These are phyloP conservation scores for Drosophila parabipectinata DNA, from an alignment of 1,140 invertebrate species.

Conservation along the genomic window DNA sequence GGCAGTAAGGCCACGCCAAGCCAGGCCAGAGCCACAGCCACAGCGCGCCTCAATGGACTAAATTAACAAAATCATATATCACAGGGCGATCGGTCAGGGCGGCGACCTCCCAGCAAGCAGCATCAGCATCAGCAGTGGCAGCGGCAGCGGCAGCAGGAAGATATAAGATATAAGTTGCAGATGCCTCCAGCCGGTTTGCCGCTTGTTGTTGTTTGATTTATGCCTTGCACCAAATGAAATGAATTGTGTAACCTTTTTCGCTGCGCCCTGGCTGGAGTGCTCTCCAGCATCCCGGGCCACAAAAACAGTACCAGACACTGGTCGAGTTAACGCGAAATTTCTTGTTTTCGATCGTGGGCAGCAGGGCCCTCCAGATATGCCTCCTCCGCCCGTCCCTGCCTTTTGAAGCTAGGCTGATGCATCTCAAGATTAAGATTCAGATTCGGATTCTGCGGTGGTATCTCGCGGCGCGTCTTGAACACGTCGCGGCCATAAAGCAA, in stretches of 20 bases:
- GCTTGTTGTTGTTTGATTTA: slow-evolving; percentile 81
- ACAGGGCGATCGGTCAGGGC: slow-evolving; percentile 45
- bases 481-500: slow-evolving; percentile 77
- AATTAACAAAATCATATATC: slow-evolving; percentile 81
- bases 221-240: slow-evolving; percentile 81
- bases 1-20: too few relatives aligned
- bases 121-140: slow-evolving; percentile 50
- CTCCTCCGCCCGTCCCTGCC: neutral
- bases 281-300: slow-evolving; percentile 10
- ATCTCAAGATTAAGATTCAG: neutral
- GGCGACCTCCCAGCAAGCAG: slow-evolving; percentile 69
- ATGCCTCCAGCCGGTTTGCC: slow-evolving; percentile 42
- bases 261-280: slow-evolving; percentile 3
- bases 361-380: slow-evolving; percentile 4
- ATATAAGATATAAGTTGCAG: slow-evolving; percentile 33
- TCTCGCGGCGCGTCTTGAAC: slow-evolving; percentile 63
- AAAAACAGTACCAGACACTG: slow-evolving; percentile 38
- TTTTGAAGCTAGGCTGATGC: slow-evolving; percentile 1
- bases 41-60: slow-evolving; percentile 54
- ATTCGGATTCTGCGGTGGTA: slow-evolving; percentile 60
- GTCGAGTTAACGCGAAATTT: slow-evolving; percentile 74
- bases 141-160: slow-evolving; percentile 36
- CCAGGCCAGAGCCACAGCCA: neutral
- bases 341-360: slow-evolving; percentile 76
- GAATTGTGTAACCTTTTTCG: slow-evolving; percentile 79